Evolutionary conservation across 2,888 invertebrate genomes (phyloP), one percentile per base, ranked within the genome.

Genomic region (Liposcelis brunnea): DNA sequence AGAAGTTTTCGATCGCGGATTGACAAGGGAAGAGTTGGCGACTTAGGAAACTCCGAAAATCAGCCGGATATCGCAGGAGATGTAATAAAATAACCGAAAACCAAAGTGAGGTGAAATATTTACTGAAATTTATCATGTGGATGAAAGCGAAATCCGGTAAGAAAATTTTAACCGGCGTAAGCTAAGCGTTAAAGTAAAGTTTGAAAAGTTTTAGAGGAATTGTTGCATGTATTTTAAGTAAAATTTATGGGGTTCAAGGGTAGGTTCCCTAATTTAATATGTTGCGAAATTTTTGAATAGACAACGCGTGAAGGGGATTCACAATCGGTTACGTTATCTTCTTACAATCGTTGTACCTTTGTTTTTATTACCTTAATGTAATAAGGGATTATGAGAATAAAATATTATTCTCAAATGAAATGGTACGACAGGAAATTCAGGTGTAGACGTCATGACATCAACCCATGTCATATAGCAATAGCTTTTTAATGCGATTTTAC

Each of bases 351-450:
- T 16, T 35, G 35, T 14, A 35, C 16, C 7, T 10, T 35, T 35
- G 14, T 35, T 35, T 15, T 35, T 35, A 35, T 35, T 14, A 16
- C 35, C 35, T 14, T 26, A 26, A 16, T 35, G 16, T 35, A 35
- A 35, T 40, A 19, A 21, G 40, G 40, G 16, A 18, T 16, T n/a
- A 40, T 40, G 15, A 16, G 11, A 19, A 19, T 40, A 40, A 40
- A 40, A 40, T 40, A 40, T 40, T 40, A 40, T 19, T 19, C 40
- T 40, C 40, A 40, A 40, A 40, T 40, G 40, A 40, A 40, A 26
- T 8, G 26, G 5, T 26, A 8, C 26, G 26, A 26, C 26, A 26
- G 26, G 26, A 26, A 8, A 26, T 26, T 26, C 26, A 26, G 26
- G 26, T 26, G 26, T 26, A 26, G 26, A 26, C 26, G 26, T 26